phyloP scores from a whole-genome alignment of 1,140 invertebrate genomes.

The Uloborus diversus region DNA sequence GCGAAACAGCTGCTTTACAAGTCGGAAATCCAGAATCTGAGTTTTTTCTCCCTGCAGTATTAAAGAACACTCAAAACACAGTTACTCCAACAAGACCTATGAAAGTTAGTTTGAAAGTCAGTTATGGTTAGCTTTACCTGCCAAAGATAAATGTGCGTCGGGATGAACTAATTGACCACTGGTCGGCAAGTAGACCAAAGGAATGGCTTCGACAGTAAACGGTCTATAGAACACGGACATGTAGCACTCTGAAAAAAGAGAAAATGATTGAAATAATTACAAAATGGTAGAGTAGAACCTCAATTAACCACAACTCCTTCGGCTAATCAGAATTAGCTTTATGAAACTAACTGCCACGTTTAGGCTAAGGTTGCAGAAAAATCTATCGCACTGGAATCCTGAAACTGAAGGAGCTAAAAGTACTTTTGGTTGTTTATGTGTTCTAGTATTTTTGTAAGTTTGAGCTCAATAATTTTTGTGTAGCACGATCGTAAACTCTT shows the following conservation, averaged over 20 bases:
- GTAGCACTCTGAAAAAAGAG: slow-evolving; percentile 75
- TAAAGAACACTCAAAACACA: too few relatives aligned
- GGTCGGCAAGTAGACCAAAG: slow-evolving; percentile 86
- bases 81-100: background rate
- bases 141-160: slow-evolving; percentile 82
- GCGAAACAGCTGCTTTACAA: slow-evolving; percentile 83
- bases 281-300: too few relatives aligned
- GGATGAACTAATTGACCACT: slow-evolving; percentile 87
- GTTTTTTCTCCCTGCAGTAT: slow-evolving; percentile 4
- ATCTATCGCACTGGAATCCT: too few relatives aligned
- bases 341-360: too few relatives aligned
- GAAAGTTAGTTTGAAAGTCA: background rate
- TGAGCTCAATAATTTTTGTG: too few relatives aligned
- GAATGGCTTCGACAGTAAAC: slow-evolving; percentile 78
- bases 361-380: too few relatives aligned
- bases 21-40: background rate
- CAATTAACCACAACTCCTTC: too few relatives aligned
- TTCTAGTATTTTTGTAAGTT: too few relatives aligned
- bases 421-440: too few relatives aligned
- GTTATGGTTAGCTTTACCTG: slow-evolving; percentile 73
- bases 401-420: too few relatives aligned
- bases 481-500: too few relatives aligned
- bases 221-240: slow-evolving; percentile 81
- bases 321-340: too few relatives aligned
- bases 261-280: background rate